A percentile compares a stretch with the other conserved stretches of the same genome.
Conservation (phyloP, 2,888 invertebrate species). For the Chrysolina haemoptera region DNA sequence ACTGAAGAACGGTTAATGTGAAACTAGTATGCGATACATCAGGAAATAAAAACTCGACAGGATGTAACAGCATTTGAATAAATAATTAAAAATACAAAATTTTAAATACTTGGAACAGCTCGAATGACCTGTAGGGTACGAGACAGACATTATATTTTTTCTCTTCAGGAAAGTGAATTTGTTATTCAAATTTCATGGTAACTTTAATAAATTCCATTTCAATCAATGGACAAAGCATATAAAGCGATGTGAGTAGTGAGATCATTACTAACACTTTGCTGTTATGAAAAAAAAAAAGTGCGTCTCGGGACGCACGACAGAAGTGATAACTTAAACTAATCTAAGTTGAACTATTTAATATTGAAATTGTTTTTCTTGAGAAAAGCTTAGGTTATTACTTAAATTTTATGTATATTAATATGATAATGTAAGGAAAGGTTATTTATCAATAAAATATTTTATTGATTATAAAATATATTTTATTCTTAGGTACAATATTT, state of each 20-base stretch:
- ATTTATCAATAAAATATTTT: too few relatives aligned
- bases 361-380: too few relatives aligned
- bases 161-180: neutral
- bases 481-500: too few relatives aligned
- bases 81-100: conserved; percentile 51
- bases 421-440: too few relatives aligned
- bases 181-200: neutral
- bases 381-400: too few relatives aligned
- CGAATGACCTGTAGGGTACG: conserved; percentile 19
- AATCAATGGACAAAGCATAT: neutral
- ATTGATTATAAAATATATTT: too few relatives aligned
- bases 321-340: too few relatives aligned
- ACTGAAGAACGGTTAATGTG: conserved; percentile 33
- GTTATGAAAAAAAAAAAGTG: too few relatives aligned
- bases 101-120: conserved; percentile 38
- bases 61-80: conserved; percentile 55
- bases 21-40: conserved; percentile 47
- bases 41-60: conserved; percentile 49
- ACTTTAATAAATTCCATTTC: neutral
- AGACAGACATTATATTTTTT: neutral
- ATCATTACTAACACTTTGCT: too few relatives aligned
- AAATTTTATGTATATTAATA: too few relatives aligned
- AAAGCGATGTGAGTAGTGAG: neutral
- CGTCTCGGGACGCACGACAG: too few relatives aligned
- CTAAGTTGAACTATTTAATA: too few relatives aligned